Percentiles rank a stretch among this genome's conserved stretches.
phyloP scores from a whole-genome alignment of 2,797 vertebrate species.

The Enteromius fasciolatus region DNA sequence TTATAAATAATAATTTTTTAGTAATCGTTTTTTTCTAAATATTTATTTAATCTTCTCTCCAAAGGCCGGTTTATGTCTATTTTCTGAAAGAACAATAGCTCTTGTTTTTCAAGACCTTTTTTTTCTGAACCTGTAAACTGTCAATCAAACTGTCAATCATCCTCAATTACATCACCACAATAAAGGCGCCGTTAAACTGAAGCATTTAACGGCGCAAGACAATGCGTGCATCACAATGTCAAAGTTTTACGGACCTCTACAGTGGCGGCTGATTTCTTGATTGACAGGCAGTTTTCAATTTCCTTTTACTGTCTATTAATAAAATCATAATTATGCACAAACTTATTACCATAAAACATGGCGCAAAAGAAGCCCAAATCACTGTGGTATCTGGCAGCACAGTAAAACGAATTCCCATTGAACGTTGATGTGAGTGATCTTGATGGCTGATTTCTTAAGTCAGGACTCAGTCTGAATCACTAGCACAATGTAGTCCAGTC shows the following conservation, averaged over 20 bases:
- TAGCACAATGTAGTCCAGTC: slow-evolving; percentile 44
- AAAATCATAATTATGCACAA: slow-evolving; percentile 56
- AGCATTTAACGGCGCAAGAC: slow-evolving; percentile 35
- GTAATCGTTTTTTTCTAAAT: not conserved
- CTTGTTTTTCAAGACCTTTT: slow-evolving; percentile 6
- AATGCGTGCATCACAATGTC: slow-evolving; percentile 24
- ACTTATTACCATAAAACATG: slow-evolving; percentile 54
- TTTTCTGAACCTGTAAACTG: slow-evolving; percentile 31
- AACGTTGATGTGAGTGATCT: slow-evolving; percentile 41
- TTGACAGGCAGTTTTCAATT: slow-evolving; percentile 23
- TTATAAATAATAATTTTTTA: not conserved
- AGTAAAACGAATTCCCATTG: slow-evolving; percentile 21
- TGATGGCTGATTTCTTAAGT: slow-evolving; percentile 38
- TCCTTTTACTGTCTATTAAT: slow-evolving; percentile 34
- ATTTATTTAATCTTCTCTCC: not conserved
- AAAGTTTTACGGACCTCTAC: slow-evolving; percentile 19
- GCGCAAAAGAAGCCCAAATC: slow-evolving; percentile 27
- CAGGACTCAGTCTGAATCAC: slow-evolving; percentile 14
- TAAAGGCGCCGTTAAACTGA: slow-evolving; percentile 17
- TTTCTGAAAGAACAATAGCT: slow-evolving; percentile 30
- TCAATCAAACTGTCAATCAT: slow-evolving; percentile 33
- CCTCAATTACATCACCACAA: slow-evolving; percentile 23
- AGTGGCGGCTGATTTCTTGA: slow-evolving; percentile 42
- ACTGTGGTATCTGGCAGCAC: slow-evolving; percentile 39
- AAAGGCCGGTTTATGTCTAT: not conserved